Percentiles rank a stretch among this genome's conserved stretches.
phyloP scores from a whole-genome alignment of 2,888 invertebrate species.

The Polyommatus icarus region DNA sequence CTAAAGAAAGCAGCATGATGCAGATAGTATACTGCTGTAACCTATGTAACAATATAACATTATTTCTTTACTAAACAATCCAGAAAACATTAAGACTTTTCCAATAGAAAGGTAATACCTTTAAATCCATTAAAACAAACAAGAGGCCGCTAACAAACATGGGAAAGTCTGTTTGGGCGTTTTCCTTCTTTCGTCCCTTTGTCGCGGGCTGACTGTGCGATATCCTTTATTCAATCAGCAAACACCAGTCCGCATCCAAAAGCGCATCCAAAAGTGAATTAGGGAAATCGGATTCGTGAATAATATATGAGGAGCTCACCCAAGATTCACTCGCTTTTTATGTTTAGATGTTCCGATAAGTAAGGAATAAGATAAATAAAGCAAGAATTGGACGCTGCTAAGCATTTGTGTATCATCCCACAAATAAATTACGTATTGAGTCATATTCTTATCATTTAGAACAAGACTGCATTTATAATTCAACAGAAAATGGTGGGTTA shows the following conservation, averaged over 20 bases:
- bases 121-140: not conserved
- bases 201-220: conserved; percentile 47
- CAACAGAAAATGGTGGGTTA: too few species aligned
- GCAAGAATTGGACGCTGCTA: not conserved
- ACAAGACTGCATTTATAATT: too few species aligned
- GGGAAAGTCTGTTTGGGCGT: conserved; percentile 41
- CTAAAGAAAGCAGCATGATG: too few species aligned
- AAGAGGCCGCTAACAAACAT: not conserved
- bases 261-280: conserved; percentile 38
- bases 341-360: conserved; percentile 3
- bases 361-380: not conserved
- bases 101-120: not conserved
- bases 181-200: conserved; percentile 44
- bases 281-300: conserved; percentile 38
- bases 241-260: conserved; percentile 38
- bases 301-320: conserved; percentile 33
- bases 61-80: too few species aligned
- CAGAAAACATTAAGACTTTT: too few species aligned
- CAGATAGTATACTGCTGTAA: too few species aligned
- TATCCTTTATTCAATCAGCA: conserved; percentile 56
- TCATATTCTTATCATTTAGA: too few species aligned
- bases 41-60: too few species aligned
- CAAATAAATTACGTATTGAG: too few species aligned
- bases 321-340: conserved; percentile 22
- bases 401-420: too few species aligned